Percentiles rank a stretch among this genome's conserved stretches.
These are phyloP conservation scores for Pelmatolapia mariae DNA, from an alignment of 2,113 vertebrate genomes.

Conservation along the genomic window DNA sequence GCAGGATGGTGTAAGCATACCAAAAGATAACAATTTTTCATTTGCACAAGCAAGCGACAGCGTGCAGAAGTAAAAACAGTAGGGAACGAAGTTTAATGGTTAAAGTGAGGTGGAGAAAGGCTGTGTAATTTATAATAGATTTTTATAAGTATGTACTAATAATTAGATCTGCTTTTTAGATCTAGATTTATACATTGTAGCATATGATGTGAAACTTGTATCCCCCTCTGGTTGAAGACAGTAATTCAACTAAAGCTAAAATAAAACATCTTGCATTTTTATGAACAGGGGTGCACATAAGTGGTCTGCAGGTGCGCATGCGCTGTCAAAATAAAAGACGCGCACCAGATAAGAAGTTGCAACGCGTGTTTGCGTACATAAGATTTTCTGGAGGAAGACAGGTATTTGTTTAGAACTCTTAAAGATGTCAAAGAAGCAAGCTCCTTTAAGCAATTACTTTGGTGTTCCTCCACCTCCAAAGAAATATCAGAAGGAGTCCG, in stretches of 20 bases:
- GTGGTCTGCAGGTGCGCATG: not conserved
- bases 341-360: not conserved
- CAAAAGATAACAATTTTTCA: not conserved
- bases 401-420: not conserved
- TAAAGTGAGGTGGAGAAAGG: not conserved
- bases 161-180: not conserved
- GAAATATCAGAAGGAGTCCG: not conserved
- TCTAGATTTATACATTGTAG: not conserved
- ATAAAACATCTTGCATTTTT: not conserved
- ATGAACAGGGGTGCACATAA: not conserved
- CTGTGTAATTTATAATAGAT: not conserved
- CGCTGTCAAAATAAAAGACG: not conserved
- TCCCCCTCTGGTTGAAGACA: not conserved
- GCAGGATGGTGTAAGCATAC: conserved; percentile 11
- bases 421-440: not conserved
- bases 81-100: not conserved
- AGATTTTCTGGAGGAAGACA: no score
- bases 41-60: not conserved
- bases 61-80: not conserved
- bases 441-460: not conserved
- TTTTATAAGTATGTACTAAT: not conserved
- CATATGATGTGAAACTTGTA: not conserved
- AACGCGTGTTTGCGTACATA: not conserved
- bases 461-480: not conserved
- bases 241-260: not conserved